A percentile compares a stretch with the other conserved stretches of the same genome.
Conservation (phyloP, 1,140 invertebrate species). For the Chlorops oryzae region DNA sequence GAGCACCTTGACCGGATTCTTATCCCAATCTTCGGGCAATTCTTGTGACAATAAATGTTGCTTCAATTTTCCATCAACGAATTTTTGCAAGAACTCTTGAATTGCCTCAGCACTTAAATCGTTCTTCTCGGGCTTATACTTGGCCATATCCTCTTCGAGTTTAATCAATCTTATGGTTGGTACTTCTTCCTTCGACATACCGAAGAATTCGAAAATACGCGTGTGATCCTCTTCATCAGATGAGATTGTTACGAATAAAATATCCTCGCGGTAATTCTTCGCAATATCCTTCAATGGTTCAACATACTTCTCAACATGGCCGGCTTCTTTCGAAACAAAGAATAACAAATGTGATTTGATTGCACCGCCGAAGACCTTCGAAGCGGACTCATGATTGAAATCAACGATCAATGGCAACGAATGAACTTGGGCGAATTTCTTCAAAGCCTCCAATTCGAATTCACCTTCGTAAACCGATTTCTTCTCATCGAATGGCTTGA, state of each 20-base stretch:
- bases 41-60: constrained; percentile 91
- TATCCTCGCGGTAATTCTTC: constrained; percentile 82
- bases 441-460: constrained; percentile 60
- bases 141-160: constrained; percentile 96
- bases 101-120: constrained; percentile 75
- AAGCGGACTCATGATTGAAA: constrained; percentile 93
- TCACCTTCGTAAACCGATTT: constrained; percentile 72
- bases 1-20: constrained; percentile 87
- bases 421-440: constrained; percentile 79
- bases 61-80: constrained; percentile 88
- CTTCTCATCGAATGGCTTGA: constrained; percentile 86
- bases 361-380: constrained; percentile 96
- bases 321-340: constrained; percentile 87
- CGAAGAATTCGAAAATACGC: constrained; percentile 98
- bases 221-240: constrained; percentile 92
- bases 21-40: constrained; percentile 95
- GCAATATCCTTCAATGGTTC: constrained; percentile 74
- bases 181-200: constrained; percentile 87
- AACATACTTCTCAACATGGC: constrained; percentile 72
- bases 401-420: constrained; percentile 91
- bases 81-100: constrained; percentile 77
- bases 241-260: constrained; percentile 94
- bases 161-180: constrained; percentile 90
- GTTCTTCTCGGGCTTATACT: constrained; percentile 84
- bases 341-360: constrained; percentile 94